A percentile compares a stretch with the other conserved stretches of the same genome.
Conservation (phyloP, 2,888 invertebrate genomes). For the Scaptomyza caliginosa region DNA sequence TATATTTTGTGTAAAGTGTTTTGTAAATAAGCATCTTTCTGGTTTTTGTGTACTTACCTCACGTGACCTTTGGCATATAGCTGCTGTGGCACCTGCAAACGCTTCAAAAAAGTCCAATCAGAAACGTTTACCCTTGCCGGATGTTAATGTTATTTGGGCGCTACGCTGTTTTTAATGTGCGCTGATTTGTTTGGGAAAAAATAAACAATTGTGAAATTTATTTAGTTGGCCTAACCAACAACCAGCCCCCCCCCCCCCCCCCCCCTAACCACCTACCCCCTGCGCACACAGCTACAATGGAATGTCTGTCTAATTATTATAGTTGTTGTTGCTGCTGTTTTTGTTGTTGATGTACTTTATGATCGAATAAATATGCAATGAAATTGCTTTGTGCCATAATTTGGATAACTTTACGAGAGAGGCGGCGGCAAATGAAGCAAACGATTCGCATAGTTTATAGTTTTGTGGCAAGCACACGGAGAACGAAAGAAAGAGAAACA, state of each 20-base stretch:
- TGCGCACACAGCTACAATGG: constrained; percentile 8
- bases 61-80: constrained; percentile 12
- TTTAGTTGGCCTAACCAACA: constrained; percentile 56
- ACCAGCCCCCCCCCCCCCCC: background rate
- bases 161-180: constrained; percentile 70
- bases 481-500: too few species aligned
- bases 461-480: background rate
- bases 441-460: constrained; percentile 28
- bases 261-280: background rate
- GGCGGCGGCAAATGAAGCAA: constrained; percentile 4
- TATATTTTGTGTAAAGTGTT: background rate
- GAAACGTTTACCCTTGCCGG: constrained; percentile 31
- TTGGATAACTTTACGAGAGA: constrained; percentile 47
- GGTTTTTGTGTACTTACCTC: background rate
- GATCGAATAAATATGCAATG: constrained; percentile 70
- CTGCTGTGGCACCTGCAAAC: constrained; percentile 27
- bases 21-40: background rate
- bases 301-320: constrained; percentile 52
- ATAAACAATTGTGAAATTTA: constrained; percentile 74
- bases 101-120: constrained; percentile 7
- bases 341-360: constrained; percentile 47
- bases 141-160: constrained; percentile 62
- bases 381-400: constrained; percentile 63
- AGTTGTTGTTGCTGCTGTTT: constrained; percentile 10
- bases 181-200: constrained; percentile 76